A percentile compares a stretch with the other conserved stretches of the same genome.
Evolutionary conservation across 2,888 invertebrate species (phyloP).

Genomic region (Electrophaes corylata): DNA sequence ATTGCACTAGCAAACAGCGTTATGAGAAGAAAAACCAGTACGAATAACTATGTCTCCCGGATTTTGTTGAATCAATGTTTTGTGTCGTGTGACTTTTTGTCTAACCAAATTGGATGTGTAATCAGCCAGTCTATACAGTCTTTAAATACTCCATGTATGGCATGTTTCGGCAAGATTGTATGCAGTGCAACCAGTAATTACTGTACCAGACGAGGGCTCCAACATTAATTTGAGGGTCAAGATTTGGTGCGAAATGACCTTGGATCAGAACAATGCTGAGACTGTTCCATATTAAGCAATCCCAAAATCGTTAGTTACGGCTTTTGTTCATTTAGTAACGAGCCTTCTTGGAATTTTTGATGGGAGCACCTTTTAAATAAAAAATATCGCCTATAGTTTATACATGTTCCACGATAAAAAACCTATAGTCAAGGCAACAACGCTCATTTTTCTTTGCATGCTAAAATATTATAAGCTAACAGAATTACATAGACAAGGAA

Average conservation of each 20-base stretch:
- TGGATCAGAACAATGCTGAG: slow-evolving; percentile 7
- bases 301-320: neutral
- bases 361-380: neutral
- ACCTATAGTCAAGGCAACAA: no score
- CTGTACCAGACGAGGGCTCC: slow-evolving; percentile 26
- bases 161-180: slow-evolving; percentile 45
- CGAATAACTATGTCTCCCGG: no score
- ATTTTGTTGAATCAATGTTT: no score
- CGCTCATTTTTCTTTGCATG: no score
- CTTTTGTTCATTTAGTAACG: neutral
- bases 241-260: slow-evolving; percentile 26
- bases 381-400: no score
- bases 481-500: no score
- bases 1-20: no score
- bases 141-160: slow-evolving; percentile 18
- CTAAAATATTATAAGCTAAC: no score
- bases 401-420: no score
- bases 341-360: neutral
- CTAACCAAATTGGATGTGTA: neutral
- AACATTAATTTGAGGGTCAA: slow-evolving; percentile 25
- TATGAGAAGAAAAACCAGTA: no score
- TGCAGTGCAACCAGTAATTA: slow-evolving; percentile 37
- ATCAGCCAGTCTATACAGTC: slow-evolving; percentile 12
- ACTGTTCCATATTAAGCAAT: neutral
- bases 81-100: no score